These are phyloP conservation scores for Thaleichthys pacificus DNA, from an alignment of 2,797 vertebrate species.

Conservation along the genomic window DNA sequence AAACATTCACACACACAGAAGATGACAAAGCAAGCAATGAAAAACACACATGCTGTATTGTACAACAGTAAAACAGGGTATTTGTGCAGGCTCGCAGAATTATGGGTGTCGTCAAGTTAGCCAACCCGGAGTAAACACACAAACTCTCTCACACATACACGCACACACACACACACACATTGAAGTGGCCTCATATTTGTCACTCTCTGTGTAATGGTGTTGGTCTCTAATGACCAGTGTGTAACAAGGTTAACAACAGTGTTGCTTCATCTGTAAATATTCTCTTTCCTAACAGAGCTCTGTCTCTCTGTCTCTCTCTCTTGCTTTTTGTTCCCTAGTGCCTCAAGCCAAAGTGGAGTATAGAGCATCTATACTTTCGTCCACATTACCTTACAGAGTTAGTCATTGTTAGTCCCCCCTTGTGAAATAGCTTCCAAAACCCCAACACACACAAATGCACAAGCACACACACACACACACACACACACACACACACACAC, in stretches of 20 bases:
- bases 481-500: constrained; percentile 3
- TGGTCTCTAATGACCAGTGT: constrained; percentile 40
- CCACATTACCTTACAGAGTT: constrained; percentile 71
- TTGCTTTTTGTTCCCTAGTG: not conserved
- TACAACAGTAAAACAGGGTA: no score
- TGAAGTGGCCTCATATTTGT: not conserved
- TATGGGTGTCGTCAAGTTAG: no score
- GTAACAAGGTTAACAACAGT: constrained; percentile 51
- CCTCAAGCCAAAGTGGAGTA: constrained; percentile 55
- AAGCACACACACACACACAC: not conserved
- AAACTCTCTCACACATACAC: no score
- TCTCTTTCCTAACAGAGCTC: constrained; percentile 36
- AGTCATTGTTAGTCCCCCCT: constrained; percentile 61
- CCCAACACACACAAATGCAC: constrained; percentile 18
- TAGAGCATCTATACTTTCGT: constrained; percentile 64
- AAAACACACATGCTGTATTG: not conserved
- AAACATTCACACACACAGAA: constrained; percentile 22
- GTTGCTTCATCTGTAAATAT: constrained; percentile 49
- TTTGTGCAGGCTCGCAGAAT: no score
- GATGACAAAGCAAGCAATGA: not conserved
- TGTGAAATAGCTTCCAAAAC: constrained; percentile 42
- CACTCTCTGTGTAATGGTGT: not conserved
- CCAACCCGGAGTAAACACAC: no score
- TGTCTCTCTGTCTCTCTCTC: constrained; percentile 40
- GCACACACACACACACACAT: not conserved